Evolutionary conservation across 2,113 vertebrate genomes (phyloP), one percentile per base, ranked within the genome.

Genomic region (Psettodes erumei): DNA sequence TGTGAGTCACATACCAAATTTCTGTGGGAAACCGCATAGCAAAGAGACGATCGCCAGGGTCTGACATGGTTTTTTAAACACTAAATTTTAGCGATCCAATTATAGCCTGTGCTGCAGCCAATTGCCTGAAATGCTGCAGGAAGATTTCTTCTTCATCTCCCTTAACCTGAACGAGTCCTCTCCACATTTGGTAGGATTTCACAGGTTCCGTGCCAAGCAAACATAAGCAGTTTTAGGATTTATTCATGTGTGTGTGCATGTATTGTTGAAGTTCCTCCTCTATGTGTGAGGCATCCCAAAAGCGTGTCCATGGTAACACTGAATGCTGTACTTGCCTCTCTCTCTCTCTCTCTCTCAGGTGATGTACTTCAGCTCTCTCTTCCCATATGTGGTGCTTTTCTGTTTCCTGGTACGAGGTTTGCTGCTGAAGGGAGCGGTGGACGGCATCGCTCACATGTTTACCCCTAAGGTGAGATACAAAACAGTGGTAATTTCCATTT

Each of bases 281-380:
- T 51, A 53, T 74, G 72, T 87, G 81, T 81, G 80, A 80, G 65
- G 40, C 77, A 67, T 74, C 67, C 33, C 79, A 81, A 45, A 70
- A 71, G 59, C 6, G 75, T 85, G 19, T 83, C 89, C 83, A 88
- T 91, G 86, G 88, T 43, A 89, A 91, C 83, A 51, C 27, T 37
- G n/a, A 66, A 27, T 72, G 51, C 56, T 53, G 56, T 30, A n/a
- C 71, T 74, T 67, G 47, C 62, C 74, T 77, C 13, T 66, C 61
- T 71, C 50, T 72, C 56, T 15, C 71, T 64, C 50, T 63, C 61
- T 30, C 70, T 83, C 63, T 23, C 56, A 99, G 98, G 98, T 99
- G 92, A 99, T 99, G 98, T 99, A 99, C 89, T 99, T 99, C 95
- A 99, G 98, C 91, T 99, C 98, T 1, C 96, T 99, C 68, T 99